Evolutionary conservation across 1,140 invertebrate species (phyloP), one percentile per base, ranked within the genome.

Genomic region (Drosophila insularis): DNA sequence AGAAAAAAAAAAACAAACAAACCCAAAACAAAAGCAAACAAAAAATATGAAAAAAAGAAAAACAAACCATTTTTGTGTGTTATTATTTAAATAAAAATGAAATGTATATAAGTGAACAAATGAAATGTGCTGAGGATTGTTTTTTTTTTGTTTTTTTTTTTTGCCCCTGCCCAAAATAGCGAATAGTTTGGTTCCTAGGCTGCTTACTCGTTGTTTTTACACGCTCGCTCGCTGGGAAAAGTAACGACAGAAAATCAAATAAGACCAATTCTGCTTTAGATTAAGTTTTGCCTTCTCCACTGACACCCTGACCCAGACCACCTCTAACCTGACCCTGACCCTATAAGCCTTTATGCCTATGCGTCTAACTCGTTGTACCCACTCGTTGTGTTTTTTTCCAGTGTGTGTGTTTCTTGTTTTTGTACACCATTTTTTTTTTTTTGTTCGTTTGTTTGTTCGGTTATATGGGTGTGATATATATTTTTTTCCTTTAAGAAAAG

Each of bases 81-180:
- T 89, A 90, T 89, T 80, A 89, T 89, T 92, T 93, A 92, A 92
- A 90, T 92, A 91, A 91, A 81, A 81, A 91, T 90, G 86, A 85
- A 50, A 91, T 91, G 78, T 92, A 92, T 89, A 87, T 86, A 81
- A 86, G 78, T 82, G 78, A 85, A 80, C 66, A 71, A 69, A 69
- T 61, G 73, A 73, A 75, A 50, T 21, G 68, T 80, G 70, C 74
- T 58, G 68, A 77, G 50, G 80, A 70, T 58, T 90, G 73, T 68
- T 69, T 87, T 80, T 43, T 74, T 66, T 77, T 8, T 5, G 4
- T 27, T 5, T 27, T 27, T 27, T 27, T 5, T 27, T 27, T 27
- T 27, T 27, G 5, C 23, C 23, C 3, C 23, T 27, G 0, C 4
- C 3, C 23, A 27, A 37, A 37, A 37, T 0, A 11, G 11, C 7